phyloP scores from a whole-genome alignment of 1,140 invertebrate species.

The Rhynchophorus ferrugineus region DNA sequence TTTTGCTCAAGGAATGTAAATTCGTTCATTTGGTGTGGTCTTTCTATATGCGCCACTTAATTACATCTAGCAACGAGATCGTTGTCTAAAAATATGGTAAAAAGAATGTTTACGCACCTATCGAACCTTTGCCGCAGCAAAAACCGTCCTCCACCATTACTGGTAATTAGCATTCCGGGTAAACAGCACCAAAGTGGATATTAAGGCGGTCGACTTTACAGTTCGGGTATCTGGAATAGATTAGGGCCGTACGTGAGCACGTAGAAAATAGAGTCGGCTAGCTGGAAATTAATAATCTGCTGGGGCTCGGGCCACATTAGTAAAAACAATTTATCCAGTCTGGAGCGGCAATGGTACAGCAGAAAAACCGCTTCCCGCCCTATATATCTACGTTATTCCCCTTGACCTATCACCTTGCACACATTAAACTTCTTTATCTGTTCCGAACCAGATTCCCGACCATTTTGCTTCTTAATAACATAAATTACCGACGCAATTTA shows the following conservation, averaged over 20 bases:
- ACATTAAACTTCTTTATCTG: constrained; percentile 36
- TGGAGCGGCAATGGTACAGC: not conserved
- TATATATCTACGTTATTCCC: constrained; percentile 15
- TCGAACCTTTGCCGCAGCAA: no score
- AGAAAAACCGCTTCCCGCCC: constrained; percentile 1
- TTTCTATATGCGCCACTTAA: no score
- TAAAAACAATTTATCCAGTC: constrained; percentile 15
- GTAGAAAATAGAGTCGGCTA: not conserved
- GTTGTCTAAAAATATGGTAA: no score
- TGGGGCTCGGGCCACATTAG: constrained; percentile 2
- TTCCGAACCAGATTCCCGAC: constrained; percentile 22
- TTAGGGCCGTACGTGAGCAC: not conserved
- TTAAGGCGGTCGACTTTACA: not conserved
- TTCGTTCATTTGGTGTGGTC: no score
- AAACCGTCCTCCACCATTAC: no score
- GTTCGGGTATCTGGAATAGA: not conserved
- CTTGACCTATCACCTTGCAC: constrained; percentile 15
- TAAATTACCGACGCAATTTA: constrained; percentile 27
- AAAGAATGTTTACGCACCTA: no score
- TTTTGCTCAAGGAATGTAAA: no score
- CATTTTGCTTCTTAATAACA: constrained; percentile 32
- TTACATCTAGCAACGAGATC: no score
- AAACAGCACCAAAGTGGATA: not conserved
- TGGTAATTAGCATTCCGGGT: no score
- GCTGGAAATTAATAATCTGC: not conserved